These are phyloP conservation scores for Melieria omissa DNA, from an alignment of 2,888 invertebrate genomes.

Conservation along the genomic window DNA sequence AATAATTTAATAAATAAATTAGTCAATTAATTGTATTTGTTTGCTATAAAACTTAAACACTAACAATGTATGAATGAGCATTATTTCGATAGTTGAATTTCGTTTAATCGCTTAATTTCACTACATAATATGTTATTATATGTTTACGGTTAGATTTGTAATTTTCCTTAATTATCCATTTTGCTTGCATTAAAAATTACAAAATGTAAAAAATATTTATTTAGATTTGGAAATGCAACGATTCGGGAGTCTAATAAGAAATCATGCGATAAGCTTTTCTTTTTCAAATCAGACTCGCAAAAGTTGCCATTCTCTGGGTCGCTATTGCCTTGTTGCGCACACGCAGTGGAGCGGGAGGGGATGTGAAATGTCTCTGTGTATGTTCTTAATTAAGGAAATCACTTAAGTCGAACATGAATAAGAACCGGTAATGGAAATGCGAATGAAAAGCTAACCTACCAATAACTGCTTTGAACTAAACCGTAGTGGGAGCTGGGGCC, in stretches of 20 bases:
- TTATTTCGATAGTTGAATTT: conserved; percentile 11
- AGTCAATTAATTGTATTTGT: not conserved
- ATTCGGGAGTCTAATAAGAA: conserved; percentile 67
- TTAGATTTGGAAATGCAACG: conserved; percentile 48
- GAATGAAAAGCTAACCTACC: no score
- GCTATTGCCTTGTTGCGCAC: not conserved
- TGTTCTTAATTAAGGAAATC: not conserved
- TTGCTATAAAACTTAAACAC: conserved; percentile 2
- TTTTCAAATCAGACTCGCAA: conserved; percentile 67
- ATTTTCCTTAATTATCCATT: not conserved
- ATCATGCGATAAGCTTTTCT: conserved; percentile 38
- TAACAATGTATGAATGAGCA: conserved; percentile 22
- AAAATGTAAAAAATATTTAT: not conserved
- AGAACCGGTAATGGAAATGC: no score
- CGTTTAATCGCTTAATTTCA: conserved; percentile 23
- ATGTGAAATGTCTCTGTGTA: not conserved
- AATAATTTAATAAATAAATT: conserved; percentile 14
- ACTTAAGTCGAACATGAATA: no score
- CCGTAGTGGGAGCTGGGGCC: no score
- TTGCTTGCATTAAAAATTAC: conserved; percentile 7
- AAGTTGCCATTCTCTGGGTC: conserved; percentile 48
- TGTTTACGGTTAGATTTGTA: conserved; percentile 7
- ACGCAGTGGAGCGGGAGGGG: no score
- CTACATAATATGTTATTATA: no score
- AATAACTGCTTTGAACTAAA: no score